Conservation (phyloP, 2,113 vertebrate species). For the Neoarius graeffei region DNA sequence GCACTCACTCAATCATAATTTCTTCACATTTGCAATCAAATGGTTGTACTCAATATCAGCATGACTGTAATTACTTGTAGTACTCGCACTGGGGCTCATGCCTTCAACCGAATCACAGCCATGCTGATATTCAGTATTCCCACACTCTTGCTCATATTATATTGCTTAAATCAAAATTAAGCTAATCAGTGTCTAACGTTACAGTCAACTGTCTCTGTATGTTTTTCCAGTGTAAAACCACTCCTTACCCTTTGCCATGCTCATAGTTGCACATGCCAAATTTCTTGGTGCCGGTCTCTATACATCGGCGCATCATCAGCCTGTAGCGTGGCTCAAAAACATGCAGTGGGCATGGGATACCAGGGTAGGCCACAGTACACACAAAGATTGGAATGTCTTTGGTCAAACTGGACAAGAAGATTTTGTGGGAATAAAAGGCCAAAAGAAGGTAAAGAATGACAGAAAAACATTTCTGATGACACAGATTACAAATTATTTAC, state of each 20-base stretch:
- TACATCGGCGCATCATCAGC: conserved; percentile 89
- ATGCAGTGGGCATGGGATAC: conserved; percentile 83
- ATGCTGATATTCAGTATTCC: not conserved
- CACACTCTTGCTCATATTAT: not conserved
- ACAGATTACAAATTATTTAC: not conserved
- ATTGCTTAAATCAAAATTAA: not conserved
- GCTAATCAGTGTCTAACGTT: not conserved
- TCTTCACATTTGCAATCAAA: not conserved
- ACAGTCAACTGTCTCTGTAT: not conserved
- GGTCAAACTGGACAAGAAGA: conserved; percentile 72
- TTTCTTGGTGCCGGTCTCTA: conserved; percentile 85
- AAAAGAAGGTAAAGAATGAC: not conserved
- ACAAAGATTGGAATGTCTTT: conserved; percentile 88
- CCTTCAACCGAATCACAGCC: not conserved
- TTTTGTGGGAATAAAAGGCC: not conserved
- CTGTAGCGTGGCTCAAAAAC: conserved; percentile 89
- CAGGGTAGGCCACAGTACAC: conserved; percentile 87
- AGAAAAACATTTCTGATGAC: not conserved
- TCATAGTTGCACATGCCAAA: conserved; percentile 92
- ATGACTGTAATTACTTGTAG: not conserved
- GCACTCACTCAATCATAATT: no score
- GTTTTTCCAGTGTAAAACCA: not conserved
- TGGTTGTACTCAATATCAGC: not conserved
- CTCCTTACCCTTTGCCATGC: conserved; percentile 80
- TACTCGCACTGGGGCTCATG: not conserved